Evolutionary conservation across 1,140 invertebrate genomes (phyloP).

Genomic region (Spodoptera litura): DNA sequence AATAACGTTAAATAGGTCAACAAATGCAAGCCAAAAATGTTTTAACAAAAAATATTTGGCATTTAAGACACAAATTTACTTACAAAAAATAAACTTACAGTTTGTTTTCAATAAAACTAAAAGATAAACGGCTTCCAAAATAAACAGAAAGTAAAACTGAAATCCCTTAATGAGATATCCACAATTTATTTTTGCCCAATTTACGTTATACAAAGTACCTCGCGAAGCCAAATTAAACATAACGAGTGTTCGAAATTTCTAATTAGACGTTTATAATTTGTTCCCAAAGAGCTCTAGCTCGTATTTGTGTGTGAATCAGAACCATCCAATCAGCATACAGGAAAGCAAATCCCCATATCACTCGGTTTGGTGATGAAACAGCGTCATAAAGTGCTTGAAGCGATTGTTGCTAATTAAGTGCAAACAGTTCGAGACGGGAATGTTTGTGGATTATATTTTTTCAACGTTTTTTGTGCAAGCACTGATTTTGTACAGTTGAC

Average conservation of each 20-base stretch:
- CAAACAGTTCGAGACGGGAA: conserved; percentile 42
- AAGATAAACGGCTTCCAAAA: no score
- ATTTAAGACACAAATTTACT: no score
- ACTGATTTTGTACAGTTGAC: conserved; percentile 16
- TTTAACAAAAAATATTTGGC: no score
- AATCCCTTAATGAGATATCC: no score
- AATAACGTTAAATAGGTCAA: no score
- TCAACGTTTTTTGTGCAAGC: conserved; percentile 12
- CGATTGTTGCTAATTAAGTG: conserved; percentile 59
- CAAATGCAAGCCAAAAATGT: no score
- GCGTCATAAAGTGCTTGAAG: conserved; percentile 48
- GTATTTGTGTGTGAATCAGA: conserved; percentile 15
- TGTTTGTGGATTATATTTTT: conserved; percentile 29
- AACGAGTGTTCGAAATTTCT: conserved; percentile 12
- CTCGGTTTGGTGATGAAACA: conserved; percentile 49
- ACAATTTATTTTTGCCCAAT: no score
- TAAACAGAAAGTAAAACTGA: background rate
- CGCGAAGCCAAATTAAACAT: conserved; percentile 4
- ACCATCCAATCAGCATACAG: conserved; percentile 38
- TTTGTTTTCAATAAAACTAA: no score
- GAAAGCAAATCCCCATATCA: conserved; percentile 38
- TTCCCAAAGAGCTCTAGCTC: background rate
- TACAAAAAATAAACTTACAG: no score
- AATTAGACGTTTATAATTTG: conserved; percentile 32
- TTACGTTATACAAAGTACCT: background rate